Percentiles rank a stretch among this genome's conserved stretches.
Conservation (phyloP, 1,140 invertebrate genomes). For the Drosophila funebris region DNA sequence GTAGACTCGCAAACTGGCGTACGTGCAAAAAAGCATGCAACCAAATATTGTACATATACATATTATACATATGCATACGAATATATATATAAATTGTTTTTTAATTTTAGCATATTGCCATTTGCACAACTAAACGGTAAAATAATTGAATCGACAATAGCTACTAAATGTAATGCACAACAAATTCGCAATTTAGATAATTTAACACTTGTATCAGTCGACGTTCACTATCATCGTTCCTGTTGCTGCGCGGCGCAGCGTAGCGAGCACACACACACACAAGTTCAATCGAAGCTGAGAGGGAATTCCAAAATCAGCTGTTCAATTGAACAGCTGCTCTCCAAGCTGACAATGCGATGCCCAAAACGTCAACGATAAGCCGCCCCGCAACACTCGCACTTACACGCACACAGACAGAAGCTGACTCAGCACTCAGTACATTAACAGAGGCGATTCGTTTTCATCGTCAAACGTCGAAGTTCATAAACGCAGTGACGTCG, state of each 20-base stretch:
- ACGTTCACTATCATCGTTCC: slow-evolving; percentile 19
- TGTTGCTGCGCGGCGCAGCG: not conserved
- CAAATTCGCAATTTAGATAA: slow-evolving; percentile 28
- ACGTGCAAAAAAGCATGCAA: slow-evolving; percentile 83
- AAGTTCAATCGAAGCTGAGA: slow-evolving; percentile 28
- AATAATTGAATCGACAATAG: slow-evolving; percentile 36
- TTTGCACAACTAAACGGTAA: slow-evolving; percentile 14
- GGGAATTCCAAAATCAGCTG: slow-evolving; percentile 35
- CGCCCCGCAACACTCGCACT: not conserved
- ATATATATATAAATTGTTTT: not conserved
- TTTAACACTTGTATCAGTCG: slow-evolving; percentile 20
- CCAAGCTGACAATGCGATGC: slow-evolving; percentile 18
- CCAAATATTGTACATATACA: slow-evolving; percentile 58
- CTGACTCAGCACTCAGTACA: slow-evolving; percentile 8
- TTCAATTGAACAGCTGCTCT: slow-evolving; percentile 25
- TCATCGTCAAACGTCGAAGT: not conserved
- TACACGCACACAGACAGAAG: no score
- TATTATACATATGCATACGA: not conserved
- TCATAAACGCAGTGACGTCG: not conserved
- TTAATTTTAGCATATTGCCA: slow-evolving; percentile 24
- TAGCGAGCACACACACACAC: not conserved
- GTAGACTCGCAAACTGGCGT: slow-evolving; percentile 62
- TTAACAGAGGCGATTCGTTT: not conserved
- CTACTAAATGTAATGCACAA: slow-evolving; percentile 22
- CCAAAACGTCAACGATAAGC: slow-evolving; percentile 7